These are phyloP conservation scores for Ophiothrix spiculata DNA, from an alignment of 35 echinoderm and acorn worm genomes.

Conservation along the genomic window DNA sequence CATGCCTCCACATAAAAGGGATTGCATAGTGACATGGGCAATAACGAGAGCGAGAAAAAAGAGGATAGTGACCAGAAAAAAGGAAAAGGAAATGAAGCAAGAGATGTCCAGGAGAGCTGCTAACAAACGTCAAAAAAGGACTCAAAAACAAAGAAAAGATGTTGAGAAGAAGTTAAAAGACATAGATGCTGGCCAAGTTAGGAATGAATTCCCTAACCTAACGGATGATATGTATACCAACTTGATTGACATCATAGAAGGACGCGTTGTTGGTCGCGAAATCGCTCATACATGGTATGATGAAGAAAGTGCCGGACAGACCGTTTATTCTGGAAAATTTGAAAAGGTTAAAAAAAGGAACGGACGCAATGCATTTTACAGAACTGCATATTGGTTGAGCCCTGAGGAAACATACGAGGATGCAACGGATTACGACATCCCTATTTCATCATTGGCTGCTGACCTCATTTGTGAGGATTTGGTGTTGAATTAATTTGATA, in stretches of 20 bases:
- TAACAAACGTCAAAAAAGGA: slow-evolving; percentile 2
- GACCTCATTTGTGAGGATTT: neutral
- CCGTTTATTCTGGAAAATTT: neutral
- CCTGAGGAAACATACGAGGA: slow-evolving; percentile 1
- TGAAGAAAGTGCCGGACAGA: neutral
- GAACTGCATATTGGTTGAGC: neutral
- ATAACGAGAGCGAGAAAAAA: neutral
- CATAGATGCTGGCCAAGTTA: neutral
- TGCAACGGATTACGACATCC: neutral
- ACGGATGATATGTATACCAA: neutral
- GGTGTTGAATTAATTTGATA: neutral
- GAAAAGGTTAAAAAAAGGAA: slow-evolving; percentile 13
- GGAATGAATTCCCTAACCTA: neutral
- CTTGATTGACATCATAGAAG: neutral
- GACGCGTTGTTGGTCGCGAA: neutral
- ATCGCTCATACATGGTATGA: slow-evolving; percentile 25
- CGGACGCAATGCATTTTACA: neutral
- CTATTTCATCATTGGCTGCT: neutral
- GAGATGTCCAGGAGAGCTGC: slow-evolving; percentile 18
- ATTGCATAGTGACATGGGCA: slow-evolving; percentile 1
- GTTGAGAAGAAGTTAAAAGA: slow-evolving; percentile 8
- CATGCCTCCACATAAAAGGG: neutral
- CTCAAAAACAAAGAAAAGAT: neutral
- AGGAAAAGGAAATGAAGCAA: neutral
- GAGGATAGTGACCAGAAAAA: neutral